Evolutionary conservation across 2,797 vertebrate species (phyloP).

Genomic region (Adrianichthys oophorus): DNA sequence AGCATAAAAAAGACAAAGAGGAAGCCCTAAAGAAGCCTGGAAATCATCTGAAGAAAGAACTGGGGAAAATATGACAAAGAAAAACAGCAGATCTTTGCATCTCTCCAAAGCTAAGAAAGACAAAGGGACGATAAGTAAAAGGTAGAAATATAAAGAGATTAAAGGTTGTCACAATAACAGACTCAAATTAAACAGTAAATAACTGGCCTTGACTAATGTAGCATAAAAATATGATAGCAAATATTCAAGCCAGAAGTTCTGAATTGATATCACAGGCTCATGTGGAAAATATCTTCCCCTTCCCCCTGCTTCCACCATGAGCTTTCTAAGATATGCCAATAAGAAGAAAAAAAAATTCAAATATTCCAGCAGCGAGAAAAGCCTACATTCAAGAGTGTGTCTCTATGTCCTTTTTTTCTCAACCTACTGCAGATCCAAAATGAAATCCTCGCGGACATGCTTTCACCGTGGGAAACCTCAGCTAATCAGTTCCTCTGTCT

Average conservation of each 20-base stretch:
- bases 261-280: constrained; percentile 56
- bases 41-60: constrained; percentile 50
- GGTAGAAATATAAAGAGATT: too few species aligned
- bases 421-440: constrained; percentile 18
- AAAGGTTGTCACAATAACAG: too few species aligned
- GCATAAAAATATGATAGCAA: neutral
- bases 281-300: constrained; percentile 23
- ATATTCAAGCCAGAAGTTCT: constrained; percentile 7
- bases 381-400: neutral
- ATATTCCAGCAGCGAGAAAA: constrained; percentile 25
- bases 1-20: neutral
- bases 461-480: constrained; percentile 9
- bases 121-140: too few species aligned
- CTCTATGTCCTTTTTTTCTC: neutral
- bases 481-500: constrained; percentile 16
- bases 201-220: too few species aligned
- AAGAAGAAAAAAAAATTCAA: constrained; percentile 32
- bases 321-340: neutral
- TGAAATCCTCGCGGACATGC: constrained; percentile 26
- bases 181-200: too few species aligned
- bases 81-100: constrained; percentile 43
- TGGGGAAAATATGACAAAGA: constrained; percentile 51
- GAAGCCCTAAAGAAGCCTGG: constrained; percentile 33
- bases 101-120: too few species aligned
- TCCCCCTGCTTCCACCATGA: constrained; percentile 6